Base-by-base conservation (phyloP, 2,888 invertebrate species). In the Drosophila affinis region DNA sequence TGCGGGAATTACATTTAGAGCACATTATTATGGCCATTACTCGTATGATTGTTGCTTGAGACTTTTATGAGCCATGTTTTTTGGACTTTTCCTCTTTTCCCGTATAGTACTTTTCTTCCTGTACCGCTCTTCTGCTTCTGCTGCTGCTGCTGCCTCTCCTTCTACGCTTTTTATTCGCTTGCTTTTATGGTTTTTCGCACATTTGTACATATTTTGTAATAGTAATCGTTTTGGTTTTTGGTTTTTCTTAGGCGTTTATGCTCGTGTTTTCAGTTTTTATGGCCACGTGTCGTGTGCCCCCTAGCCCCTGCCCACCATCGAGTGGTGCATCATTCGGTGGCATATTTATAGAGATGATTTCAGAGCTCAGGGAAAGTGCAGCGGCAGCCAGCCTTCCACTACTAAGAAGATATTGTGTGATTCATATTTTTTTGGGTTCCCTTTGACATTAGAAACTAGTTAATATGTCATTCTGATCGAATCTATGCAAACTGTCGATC, bases 341-440 rank as follows among this genome's bases (percentile, higher is more conserved):
- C 46, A 68, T 80, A 86, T 78, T 81, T 83, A 53, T 82, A 80
- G 86, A 80, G 73, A 86, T 86, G 83, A 83, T 59, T 78, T 80
- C 72, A 76, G 39, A 67, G n/a, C 57, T 46, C 47, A 18, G 12
- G 7, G 48, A n/a, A 45, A 34, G 10, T 46, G 46, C 12, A 34
- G 44, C 60, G 18, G 34, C 60, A 34, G 52, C 56, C 17, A 54
- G n/a, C 46, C 49, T 9, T 18, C 54, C 51, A 3, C 18, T 24
- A 4, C 9, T 3, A 29, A 9, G 29, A 29, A 29, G 2, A 29
- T 29, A 29, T 29, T 29, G 29, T 9, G 21, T 21, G 21, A 21
- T 21, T 1, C 21, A 21, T 9, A 9, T 9, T 29, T 9, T 29
- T 29, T 39, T 39, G 12, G 34, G 12, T 34, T 34, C 12, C 12